Conservation (phyloP, 2,113 vertebrate genomes). For the Otus sunia region DNA sequence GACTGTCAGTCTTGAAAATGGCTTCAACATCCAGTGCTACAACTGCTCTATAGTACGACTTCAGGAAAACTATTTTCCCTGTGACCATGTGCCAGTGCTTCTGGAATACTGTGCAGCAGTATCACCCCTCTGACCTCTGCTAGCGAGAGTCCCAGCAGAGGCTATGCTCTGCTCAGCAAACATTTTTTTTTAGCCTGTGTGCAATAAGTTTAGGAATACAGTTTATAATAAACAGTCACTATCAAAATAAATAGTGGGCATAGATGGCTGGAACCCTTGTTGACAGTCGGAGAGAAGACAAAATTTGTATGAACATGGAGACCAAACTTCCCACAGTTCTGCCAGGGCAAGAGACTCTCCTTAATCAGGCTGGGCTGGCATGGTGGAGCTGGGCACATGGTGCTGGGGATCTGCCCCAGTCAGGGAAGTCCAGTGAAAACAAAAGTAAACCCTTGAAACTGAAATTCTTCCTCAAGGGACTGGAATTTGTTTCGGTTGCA, state of each 20-base stretch:
- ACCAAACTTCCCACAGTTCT: background rate
- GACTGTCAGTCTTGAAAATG: background rate
- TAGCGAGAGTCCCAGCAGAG: background rate
- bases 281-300: background rate
- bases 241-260: background rate
- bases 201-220: background rate
- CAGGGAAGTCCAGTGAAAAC: background rate
- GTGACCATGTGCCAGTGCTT: fast-evolving
- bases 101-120: background rate
- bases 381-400: fast-evolving
- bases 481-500: background rate
- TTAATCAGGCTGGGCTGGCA: background rate
- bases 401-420: background rate
- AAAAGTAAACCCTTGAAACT: background rate
- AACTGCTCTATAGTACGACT: background rate
- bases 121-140: background rate
- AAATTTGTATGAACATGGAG: background rate
- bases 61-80: background rate
- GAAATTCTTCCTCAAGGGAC: background rate
- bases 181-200: background rate
- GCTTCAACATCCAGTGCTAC: background rate
- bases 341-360: background rate
- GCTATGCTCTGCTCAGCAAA: background rate
- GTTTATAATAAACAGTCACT: background rate
- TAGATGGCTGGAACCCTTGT: background rate